Percentiles rank a stretch among this genome's conserved stretches.
Evolutionary conservation across 2,113 vertebrate genomes (phyloP).

Genomic region (Amazona guildingii): DNA sequence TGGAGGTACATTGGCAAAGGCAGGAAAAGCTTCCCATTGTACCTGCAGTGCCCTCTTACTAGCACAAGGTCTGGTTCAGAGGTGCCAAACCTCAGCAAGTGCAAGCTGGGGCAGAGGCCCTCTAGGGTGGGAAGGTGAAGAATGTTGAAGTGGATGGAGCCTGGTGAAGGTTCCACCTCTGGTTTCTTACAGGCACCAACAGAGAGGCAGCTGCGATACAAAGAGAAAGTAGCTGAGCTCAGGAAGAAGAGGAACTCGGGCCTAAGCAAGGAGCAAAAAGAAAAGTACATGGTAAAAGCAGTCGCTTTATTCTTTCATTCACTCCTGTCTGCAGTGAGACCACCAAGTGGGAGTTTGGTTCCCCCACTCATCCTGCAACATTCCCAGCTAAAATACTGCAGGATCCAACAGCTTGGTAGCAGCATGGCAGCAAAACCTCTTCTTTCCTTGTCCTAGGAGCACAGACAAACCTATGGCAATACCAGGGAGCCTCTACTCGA

Average conservation of each 20-base stretch:
- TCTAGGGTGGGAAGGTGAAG: neutral
- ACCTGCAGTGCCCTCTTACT: neutral
- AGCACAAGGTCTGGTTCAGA: neutral
- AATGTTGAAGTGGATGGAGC: neutral
- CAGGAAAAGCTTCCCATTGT: neutral
- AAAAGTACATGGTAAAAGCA: constrained; percentile 91
- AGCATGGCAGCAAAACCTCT: neutral
- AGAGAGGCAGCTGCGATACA: constrained; percentile 91
- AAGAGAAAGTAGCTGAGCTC: constrained; percentile 95
- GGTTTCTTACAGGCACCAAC: constrained; percentile 84
- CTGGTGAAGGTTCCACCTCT: neutral
- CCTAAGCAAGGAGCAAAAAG: constrained; percentile 95
- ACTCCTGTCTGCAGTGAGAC: neutral
- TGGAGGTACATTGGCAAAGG: neutral
- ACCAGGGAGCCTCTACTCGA: constrained; percentile 93
- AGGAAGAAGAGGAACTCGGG: constrained; percentile 94
- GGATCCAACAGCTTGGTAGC: neutral
- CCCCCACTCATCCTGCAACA: neutral
- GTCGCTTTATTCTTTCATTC: neutral
- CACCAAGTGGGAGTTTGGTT: accelerated
- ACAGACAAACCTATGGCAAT: constrained; percentile 90
- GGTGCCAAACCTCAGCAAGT: neutral
- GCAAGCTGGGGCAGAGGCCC: neutral
- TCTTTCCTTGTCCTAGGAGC: constrained; percentile 78
- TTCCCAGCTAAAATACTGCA: neutral